These are phyloP conservation scores for Huso huso DNA, from an alignment of 2,797 vertebrate species.

Conservation along the genomic window DNA sequence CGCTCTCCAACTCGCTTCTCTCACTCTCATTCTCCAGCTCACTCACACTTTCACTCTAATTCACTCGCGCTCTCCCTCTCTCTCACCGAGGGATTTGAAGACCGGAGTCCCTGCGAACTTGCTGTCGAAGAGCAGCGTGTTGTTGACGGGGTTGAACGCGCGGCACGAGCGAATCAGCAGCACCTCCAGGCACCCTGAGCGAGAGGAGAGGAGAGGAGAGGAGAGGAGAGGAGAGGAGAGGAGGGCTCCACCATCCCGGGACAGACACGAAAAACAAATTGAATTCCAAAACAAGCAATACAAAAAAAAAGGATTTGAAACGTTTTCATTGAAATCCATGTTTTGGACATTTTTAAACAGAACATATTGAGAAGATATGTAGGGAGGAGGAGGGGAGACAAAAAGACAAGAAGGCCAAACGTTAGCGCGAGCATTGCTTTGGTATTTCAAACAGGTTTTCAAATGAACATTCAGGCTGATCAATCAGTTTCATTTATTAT, in stretches of 20 bases:
- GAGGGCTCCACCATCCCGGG: constrained; percentile 51
- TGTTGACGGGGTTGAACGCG: constrained; percentile 79
- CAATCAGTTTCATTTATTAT: no score
- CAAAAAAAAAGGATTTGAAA: constrained; percentile 20
- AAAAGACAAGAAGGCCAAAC: constrained; percentile 29
- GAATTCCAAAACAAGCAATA: constrained; percentile 34
- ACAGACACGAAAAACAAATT: constrained; percentile 34
- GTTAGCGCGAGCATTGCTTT: constrained; percentile 7
- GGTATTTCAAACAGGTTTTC: not conserved
- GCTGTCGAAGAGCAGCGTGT: constrained; percentile 78
- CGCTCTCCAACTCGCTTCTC: no score
- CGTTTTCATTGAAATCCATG: constrained; percentile 12
- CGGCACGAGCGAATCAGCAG: constrained; percentile 82
- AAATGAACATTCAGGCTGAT: no score
- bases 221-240: constrained; percentile 19
- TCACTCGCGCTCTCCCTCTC: no score
- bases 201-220: constrained; percentile 12
- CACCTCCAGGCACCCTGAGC: constrained; percentile 78
- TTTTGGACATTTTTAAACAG: constrained; percentile 2
- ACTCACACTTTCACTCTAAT: no score
- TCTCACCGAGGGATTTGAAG: constrained; percentile 83
- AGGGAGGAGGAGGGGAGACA: constrained; percentile 51
- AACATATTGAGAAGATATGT: constrained; percentile 12
- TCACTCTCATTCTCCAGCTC: no score
- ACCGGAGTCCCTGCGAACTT: constrained; percentile 72